Conservation (phyloP, 2,113 vertebrate genomes). For the Anoura caudifer region DNA sequence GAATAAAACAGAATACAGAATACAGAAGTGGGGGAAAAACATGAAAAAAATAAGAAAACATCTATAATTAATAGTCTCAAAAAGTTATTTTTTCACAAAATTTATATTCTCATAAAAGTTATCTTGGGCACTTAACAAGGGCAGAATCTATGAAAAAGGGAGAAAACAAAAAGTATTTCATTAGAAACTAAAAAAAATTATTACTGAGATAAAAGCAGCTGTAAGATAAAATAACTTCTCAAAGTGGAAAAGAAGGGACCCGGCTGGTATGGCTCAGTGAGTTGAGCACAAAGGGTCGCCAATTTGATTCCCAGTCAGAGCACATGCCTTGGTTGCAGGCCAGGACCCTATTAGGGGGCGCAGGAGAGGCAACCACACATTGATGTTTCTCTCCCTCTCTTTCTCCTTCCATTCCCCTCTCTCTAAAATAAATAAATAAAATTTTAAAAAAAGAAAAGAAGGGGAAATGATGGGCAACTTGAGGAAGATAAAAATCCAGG, state of each 20-base stretch:
- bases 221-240: background rate
- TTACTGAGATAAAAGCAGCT: background rate
- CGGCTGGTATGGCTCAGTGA: no score
- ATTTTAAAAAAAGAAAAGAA: background rate
- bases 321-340: no score
- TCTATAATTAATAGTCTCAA: background rate
- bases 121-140: background rate
- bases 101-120: background rate
- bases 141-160: background rate
- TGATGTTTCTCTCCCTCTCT: no score
- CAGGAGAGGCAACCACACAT: no score
- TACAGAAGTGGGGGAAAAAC: background rate
- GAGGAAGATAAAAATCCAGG: background rate
- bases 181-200: background rate
- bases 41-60: background rate
- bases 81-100: background rate
- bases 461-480: background rate
- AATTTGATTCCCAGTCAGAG: no score
- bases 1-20: background rate
- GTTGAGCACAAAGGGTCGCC: no score
- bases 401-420: no score
- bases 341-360: no score
- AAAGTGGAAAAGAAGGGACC: background rate
- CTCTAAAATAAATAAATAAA: no score
- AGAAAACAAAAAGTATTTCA: background rate